A percentile compares a stretch with the other conserved stretches of the same genome.
Conservation (phyloP, 2,888 invertebrate genomes). For the Dicyrtomina minuta region DNA sequence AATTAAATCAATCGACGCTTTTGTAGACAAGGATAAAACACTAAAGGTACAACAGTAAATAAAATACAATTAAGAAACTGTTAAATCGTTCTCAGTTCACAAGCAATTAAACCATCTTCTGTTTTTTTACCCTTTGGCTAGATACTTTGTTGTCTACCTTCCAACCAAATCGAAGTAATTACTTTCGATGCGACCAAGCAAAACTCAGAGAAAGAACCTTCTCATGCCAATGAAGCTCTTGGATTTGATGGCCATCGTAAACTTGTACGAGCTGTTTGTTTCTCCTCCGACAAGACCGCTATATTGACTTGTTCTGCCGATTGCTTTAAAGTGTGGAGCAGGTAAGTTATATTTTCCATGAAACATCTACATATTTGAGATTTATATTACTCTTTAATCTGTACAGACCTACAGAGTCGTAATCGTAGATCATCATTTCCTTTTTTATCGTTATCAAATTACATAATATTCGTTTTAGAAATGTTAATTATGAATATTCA, state of each 20-base stretch:
- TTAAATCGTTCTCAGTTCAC: not conserved
- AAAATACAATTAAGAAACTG: not conserved
- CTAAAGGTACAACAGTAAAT: slow-evolving; percentile 60
- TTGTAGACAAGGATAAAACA: slow-evolving; percentile 71
- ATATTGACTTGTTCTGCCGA: slow-evolving; percentile 84
- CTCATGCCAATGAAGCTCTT: slow-evolving; percentile 30
- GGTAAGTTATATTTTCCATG: slow-evolving; percentile 58
- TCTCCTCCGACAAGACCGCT: slow-evolving; percentile 87
- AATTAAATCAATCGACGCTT: slow-evolving; percentile 68
- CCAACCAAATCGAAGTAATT: slow-evolving; percentile 50
- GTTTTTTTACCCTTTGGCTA: slow-evolving; percentile 27
- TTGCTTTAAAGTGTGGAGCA: slow-evolving; percentile 91
- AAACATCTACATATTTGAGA: not conserved
- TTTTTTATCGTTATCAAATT: slow-evolving; percentile 11
- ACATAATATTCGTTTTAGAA: slow-evolving; percentile 16
- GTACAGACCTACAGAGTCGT: not conserved
- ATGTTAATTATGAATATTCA: too few species aligned
- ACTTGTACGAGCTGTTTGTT: slow-evolving; percentile 81
- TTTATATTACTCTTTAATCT: slow-evolving; percentile 2
- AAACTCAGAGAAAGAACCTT: not conserved
- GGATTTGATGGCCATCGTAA: slow-evolving; percentile 76
- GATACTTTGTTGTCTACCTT: slow-evolving; percentile 50
- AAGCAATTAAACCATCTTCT: not conserved
- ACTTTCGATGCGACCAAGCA: slow-evolving; percentile 11
- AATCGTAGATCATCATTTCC: slow-evolving; percentile 4